phyloP scores from a whole-genome alignment of 1,140 invertebrate species.

The Drosophila trapezifrons region DNA sequence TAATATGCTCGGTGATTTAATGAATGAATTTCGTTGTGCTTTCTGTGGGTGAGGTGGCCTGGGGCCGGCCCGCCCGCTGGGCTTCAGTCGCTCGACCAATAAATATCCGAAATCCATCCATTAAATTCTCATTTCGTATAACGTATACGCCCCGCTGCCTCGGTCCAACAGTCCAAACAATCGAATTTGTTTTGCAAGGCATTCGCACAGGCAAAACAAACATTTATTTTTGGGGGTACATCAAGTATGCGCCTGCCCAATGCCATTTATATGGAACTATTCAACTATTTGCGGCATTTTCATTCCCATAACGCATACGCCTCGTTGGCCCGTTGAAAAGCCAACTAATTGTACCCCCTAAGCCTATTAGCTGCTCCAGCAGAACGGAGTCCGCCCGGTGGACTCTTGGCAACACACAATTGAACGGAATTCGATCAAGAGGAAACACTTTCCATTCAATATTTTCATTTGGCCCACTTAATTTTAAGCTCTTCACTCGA shows the following conservation, averaged over 20 bases:
- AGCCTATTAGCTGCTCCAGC: constrained; percentile 17
- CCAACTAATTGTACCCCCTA: constrained; percentile 28
- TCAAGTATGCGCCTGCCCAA: constrained; percentile 1
- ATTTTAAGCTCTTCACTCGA: constrained; percentile 10
- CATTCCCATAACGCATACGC: constrained; percentile 31
- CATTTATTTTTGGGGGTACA: constrained; percentile 14
- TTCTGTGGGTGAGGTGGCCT: not conserved
- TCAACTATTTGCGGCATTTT: constrained; percentile 22
- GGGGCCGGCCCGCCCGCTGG: not conserved
- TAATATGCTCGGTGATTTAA: constrained; percentile 43
- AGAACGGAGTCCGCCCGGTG: not conserved
- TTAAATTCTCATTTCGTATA: constrained; percentile 34
- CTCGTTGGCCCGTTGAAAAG: constrained; percentile 11
- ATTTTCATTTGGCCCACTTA: constrained; percentile 8
- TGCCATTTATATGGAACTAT: constrained; percentile 10
- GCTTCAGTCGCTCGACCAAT: constrained; percentile 11
- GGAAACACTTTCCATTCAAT: constrained; percentile 18
- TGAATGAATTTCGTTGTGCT: constrained; percentile 23
- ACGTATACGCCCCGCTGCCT: constrained; percentile 38
- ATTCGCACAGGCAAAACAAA: constrained; percentile 22
- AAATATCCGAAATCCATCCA: constrained; percentile 38
- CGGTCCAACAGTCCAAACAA: constrained; percentile 11
- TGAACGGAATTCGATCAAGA: constrained; percentile 24
- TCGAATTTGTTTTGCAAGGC: constrained; percentile 19
- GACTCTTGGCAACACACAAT: constrained; percentile 23